A percentile compares a stretch with the other conserved stretches of the same genome.
These are phyloP conservation scores for Archips xylosteana DNA, from an alignment of 2,888 invertebrate species.

Conservation along the genomic window DNA sequence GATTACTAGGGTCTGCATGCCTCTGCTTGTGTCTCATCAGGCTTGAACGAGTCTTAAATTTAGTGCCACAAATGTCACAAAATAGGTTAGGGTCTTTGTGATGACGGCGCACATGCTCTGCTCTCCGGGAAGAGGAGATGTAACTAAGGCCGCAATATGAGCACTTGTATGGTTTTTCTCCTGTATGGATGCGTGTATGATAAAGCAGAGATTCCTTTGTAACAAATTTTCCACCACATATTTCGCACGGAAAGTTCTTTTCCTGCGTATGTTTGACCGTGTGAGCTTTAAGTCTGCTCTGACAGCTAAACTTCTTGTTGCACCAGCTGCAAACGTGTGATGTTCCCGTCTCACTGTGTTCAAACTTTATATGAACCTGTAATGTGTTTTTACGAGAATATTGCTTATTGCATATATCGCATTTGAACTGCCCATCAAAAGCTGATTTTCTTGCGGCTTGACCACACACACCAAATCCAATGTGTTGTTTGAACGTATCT, in stretches of 20 bases:
- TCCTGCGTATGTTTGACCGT: constrained; percentile 59
- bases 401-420: constrained; percentile 56
- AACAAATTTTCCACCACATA: constrained; percentile 56
- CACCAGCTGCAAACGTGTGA: constrained; percentile 56
- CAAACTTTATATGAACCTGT: constrained; percentile 53
- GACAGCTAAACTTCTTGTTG: constrained; percentile 53
- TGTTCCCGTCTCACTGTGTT: constrained; percentile 52
- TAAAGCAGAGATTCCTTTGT: constrained; percentile 55
- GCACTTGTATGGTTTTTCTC: constrained; percentile 60
- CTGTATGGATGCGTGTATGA: constrained; percentile 60
- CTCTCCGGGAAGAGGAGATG: constrained; percentile 55
- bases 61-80: constrained; percentile 56
- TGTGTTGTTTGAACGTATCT: constrained; percentile 52
- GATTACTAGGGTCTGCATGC: constrained; percentile 52
- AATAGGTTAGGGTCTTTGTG: constrained; percentile 49
- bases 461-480: constrained; percentile 48
- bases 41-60: constrained; percentile 49
- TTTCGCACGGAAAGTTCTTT: constrained; percentile 55
- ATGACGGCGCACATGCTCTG: constrained; percentile 53
- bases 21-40: constrained; percentile 52
- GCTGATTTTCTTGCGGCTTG: constrained; percentile 44
- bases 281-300: constrained; percentile 55
- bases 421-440: constrained; percentile 48
- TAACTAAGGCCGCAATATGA: constrained; percentile 54
- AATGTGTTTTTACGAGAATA: constrained; percentile 54